phyloP scores from a whole-genome alignment of 2,888 invertebrate species.

The Allolobophora icterica region DNA sequence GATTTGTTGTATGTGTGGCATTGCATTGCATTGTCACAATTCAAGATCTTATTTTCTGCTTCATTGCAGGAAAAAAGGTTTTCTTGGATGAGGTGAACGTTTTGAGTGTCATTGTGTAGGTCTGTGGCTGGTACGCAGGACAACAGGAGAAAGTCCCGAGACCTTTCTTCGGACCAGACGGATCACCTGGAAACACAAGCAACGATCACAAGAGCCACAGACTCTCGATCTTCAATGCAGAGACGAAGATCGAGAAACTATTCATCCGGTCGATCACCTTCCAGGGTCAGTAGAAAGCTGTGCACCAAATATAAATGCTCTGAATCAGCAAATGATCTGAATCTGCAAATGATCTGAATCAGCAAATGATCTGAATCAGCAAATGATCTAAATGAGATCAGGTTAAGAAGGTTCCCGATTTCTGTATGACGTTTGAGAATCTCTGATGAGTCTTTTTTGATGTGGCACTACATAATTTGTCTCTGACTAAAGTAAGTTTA shows the following conservation, averaged over 20 bases:
- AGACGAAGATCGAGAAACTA: conserved; percentile 11
- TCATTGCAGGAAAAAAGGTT: not conserved
- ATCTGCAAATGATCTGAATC: not conserved
- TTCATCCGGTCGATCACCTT: not conserved
- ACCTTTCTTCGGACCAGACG: not conserved
- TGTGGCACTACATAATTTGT: no score
- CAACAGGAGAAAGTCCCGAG: not conserved
- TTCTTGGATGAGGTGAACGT: no score
- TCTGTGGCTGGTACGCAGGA: not conserved
- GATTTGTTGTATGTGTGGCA: no score
- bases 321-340: not conserved
- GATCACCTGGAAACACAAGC: not conserved
- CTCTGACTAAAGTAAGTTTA: no score
- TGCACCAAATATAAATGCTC: not conserved
- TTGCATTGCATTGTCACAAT: no score
- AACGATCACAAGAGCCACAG: not conserved
- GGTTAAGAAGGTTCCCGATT: not conserved
- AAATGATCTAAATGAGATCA: not conserved
- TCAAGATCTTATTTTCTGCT: not conserved
- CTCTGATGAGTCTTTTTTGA: no score
- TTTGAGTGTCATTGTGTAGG: not conserved
- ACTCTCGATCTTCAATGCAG: not conserved
- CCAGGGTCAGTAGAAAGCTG: not conserved
- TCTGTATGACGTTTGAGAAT: not conserved
- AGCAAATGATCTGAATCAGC: not conserved